Evolutionary conservation across 2,113 vertebrate species (phyloP), one percentile per base, ranked within the genome.

Genomic region (Typhlomys cinereus): DNA sequence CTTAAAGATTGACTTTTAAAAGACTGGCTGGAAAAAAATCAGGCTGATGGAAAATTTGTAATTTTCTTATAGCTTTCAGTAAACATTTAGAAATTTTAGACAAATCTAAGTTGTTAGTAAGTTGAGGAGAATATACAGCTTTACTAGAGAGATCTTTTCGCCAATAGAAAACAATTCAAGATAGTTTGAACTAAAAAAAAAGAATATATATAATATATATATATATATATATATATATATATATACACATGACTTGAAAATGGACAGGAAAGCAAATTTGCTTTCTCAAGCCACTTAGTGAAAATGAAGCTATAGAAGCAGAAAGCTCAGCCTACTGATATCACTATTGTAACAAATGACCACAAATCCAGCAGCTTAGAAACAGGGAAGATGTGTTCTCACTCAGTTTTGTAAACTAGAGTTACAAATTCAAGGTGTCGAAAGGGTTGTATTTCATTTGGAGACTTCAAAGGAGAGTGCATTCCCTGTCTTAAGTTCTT

Each of bases 81-180:
- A 92, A 90, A 59, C 44, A n/a, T n/a, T 78, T 9, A 21, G 8
- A 93, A 74, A 39, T 62, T 82, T 84, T 36, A 84, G 5, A 76
- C 59, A 87, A 52, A 70, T 7, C 2, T 62, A 13, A 12, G 46
- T 41, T 91, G 14, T 46, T 4, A 3, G 34, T 66, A 88, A 83
- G 50, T n/a, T 64, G 44, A 88, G 34, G 3, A 64, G 34, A 82
- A 39, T 88, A 61, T 18, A 66, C 1, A 81, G 7, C 10, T 36
- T 91, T 86, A 46, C 70, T 85, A 44, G 57, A 6, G 69, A 71
- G 52, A 34, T 50, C 34, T 82, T 88, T 90, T 74, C 2, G 52
- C 29, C 23, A 91, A 59, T 11, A 70, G 34, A 52, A 92, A 89
- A 48, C 11, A 94, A 85, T 86, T 8, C 52, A 89, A 84, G 61